Percentiles rank a stretch among this genome's conserved stretches.
Evolutionary conservation across 2,113 vertebrate genomes (phyloP).

Genomic region (Sceloporus undulatus): DNA sequence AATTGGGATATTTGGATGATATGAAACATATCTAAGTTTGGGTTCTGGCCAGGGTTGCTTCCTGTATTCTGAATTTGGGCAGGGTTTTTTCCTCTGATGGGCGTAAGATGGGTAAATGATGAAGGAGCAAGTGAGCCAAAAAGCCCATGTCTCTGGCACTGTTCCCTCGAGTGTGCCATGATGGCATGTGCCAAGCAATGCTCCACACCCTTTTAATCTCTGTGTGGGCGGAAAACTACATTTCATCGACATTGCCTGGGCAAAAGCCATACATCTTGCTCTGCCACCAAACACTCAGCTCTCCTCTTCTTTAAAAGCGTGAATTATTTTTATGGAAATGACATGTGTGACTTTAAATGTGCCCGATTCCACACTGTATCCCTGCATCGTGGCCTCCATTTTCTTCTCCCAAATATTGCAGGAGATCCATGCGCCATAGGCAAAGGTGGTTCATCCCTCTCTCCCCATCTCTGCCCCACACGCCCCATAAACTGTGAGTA

Average conservation of each 20-base stretch:
- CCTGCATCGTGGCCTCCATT: too few species aligned
- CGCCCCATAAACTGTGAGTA: too few species aligned
- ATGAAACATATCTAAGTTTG: too few species aligned
- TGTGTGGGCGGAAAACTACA: background rate
- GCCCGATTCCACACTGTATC: too few species aligned
- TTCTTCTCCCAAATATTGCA: too few species aligned
- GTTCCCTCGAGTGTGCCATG: background rate
- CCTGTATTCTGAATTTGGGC: background rate
- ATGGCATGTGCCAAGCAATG: too few species aligned
- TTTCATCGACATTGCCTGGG: background rate
- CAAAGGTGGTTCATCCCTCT: too few species aligned
- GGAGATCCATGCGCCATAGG: too few species aligned
- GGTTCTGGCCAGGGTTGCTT: background rate
- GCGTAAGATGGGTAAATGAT: background rate
- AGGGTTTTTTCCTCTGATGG: background rate
- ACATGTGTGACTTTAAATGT: background rate
- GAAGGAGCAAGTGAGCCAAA: too few species aligned
- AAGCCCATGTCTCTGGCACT: background rate
- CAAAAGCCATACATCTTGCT: background rate
- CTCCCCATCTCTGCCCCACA: too few species aligned
- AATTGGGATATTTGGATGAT: background rate
- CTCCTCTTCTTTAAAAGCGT: background rate
- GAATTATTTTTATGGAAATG: background rate
- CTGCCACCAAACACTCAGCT: background rate
- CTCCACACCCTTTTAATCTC: background rate